Percentiles rank a stretch among this genome's conserved stretches.
Evolutionary conservation across 2,113 vertebrate genomes (phyloP).

Genomic region (Bos javanicus): DNA sequence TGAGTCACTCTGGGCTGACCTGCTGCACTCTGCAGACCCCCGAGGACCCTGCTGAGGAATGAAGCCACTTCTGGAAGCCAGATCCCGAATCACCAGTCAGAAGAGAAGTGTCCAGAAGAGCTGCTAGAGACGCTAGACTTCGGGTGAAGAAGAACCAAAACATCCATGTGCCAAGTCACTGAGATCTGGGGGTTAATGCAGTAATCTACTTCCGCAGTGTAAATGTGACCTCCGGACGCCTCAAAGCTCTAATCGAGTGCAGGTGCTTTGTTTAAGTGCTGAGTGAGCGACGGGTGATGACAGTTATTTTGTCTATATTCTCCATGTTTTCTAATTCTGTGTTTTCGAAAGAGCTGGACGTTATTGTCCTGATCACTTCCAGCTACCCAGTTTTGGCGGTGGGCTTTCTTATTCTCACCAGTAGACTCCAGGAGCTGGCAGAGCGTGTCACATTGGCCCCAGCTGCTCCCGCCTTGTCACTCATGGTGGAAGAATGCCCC

Average conservation of each 20-base stretch:
- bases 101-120: background rate
- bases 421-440: background rate
- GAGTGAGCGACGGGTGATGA: background rate
- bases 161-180: background rate
- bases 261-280: background rate
- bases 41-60: background rate
- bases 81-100: background rate
- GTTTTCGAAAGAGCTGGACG: background rate
- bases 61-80: background rate
- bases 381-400: background rate
- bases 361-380: background rate
- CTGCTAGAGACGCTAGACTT: background rate
- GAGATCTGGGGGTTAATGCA: background rate
- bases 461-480: background rate
- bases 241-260: background rate
- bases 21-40: background rate
- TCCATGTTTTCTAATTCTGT: background rate
- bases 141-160: background rate
- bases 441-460: rapidly evolving
- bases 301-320: background rate
- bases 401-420: background rate
- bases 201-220: background rate
- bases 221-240: background rate
- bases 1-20: background rate
- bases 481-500: rapidly evolving